Percentiles rank a stretch among this genome's conserved stretches.
Evolutionary conservation across 2,888 invertebrate species (phyloP).

Genomic region (Lochmaea crataegi): DNA sequence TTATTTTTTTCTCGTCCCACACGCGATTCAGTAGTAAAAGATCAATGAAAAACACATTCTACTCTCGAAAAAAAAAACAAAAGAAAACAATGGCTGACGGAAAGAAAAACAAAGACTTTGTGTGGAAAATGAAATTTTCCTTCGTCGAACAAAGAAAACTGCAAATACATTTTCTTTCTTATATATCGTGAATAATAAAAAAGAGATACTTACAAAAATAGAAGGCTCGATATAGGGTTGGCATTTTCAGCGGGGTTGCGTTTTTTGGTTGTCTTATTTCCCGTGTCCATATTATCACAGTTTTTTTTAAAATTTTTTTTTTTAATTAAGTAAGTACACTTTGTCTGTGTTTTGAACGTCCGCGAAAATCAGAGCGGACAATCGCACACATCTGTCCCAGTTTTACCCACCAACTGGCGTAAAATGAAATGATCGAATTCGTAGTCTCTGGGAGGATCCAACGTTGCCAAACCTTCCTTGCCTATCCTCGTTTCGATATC

Average conservation of each 20-base stretch:
- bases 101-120: no score
- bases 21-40: no score
- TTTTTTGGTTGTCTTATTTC: slow-evolving; percentile 45
- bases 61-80: no score
- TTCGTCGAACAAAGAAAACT: no score
- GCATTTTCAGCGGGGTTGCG: slow-evolving; percentile 51
- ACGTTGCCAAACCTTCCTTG: slow-evolving; percentile 10
- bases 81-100: no score
- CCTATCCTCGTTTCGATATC: not conserved
- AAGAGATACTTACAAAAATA: slow-evolving; percentile 51
- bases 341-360: slow-evolving; percentile 21
- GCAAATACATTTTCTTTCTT: no score
- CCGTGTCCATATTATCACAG: slow-evolving; percentile 48
- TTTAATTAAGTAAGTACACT: slow-evolving; percentile 42
- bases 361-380: slow-evolving; percentile 24
- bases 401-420: slow-evolving; percentile 23
- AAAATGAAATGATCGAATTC: slow-evolving; percentile 23
- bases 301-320: not conserved
- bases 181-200: not conserved
- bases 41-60: no score
- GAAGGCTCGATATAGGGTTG: slow-evolving; percentile 48
- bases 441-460: not conserved
- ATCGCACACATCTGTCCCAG: slow-evolving; percentile 30
- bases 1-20: no score
- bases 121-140: no score